These are phyloP conservation scores for Argyrosomus regius DNA, from an alignment of 2,797 vertebrate genomes.

Conservation along the genomic window DNA sequence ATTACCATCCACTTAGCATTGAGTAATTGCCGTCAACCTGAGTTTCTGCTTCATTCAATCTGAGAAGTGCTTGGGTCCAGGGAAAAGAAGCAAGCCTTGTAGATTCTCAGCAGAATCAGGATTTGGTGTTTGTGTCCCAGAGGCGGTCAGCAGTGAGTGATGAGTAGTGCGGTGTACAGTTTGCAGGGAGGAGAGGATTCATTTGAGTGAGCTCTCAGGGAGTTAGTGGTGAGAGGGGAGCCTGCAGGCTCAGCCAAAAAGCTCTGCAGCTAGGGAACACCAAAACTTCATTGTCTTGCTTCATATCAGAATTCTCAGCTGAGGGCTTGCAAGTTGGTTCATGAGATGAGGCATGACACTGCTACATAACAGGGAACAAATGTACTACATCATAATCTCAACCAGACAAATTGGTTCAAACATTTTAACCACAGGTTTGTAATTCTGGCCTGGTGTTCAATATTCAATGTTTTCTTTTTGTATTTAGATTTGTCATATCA, in stretches of 20 bases:
- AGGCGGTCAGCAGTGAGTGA: constrained; percentile 35
- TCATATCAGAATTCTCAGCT: constrained; percentile 2
- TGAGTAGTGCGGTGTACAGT: not conserved
- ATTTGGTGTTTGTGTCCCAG: constrained; percentile 38
- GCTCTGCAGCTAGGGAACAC: constrained; percentile 13
- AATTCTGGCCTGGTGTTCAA: constrained; percentile 38
- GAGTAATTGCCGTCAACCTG: constrained; percentile 31
- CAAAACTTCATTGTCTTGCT: constrained; percentile 3
- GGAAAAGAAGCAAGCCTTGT: constrained; percentile 36
- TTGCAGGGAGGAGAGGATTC: constrained; percentile 20
- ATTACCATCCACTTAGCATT: constrained; percentile 27
- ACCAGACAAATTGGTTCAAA: constrained; percentile 1
- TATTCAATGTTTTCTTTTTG: constrained; percentile 32
- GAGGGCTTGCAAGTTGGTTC: not conserved
- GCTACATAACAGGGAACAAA: not conserved
- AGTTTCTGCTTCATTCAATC: constrained; percentile 49
- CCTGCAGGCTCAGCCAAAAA: constrained; percentile 10
- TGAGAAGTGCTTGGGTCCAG: constrained; percentile 42
- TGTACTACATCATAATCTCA: not conserved
- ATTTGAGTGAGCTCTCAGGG: constrained; percentile 61
- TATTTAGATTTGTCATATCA: constrained; percentile 54
- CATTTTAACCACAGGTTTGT: constrained; percentile 14
- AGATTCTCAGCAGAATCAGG: constrained; percentile 47
- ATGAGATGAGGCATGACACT: not conserved
- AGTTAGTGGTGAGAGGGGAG: constrained; percentile 20